Base-by-base conservation (phyloP, 2,113 vertebrate genomes). In the Noturus placidus region DNA sequence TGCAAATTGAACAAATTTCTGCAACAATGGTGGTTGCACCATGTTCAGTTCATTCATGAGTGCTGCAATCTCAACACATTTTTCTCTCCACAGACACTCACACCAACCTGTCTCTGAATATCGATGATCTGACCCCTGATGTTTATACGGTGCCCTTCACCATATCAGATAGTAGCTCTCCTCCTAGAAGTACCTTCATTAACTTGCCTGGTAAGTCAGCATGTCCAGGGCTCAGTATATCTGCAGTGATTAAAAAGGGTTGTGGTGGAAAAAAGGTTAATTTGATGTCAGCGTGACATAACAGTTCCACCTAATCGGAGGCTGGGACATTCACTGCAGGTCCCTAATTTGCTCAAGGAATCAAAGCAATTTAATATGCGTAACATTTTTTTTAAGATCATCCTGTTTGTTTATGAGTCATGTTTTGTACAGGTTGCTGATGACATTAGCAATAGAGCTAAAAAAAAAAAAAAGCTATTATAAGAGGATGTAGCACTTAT, bases 101-200 rank as follows among this genome's bases (percentile, higher is more conserved):
- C 59, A 96, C 94, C 79, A 96, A 94, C 91, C 94, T 97, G 84
- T 96, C 95, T 56, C 89, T 96, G 91, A 96, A 95, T 88, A 93
- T 95, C 69, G 93, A 93, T 0, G 94, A 96, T 93, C 91, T 97
- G 89, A 93, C 96, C 70, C 96, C 96, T 0, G 94, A 95, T 57
- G 92, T 97, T 67, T 93, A 96, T 70, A 85, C 91, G 1, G 93
- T 96, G 77, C 95, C 95, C 0, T 94, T 96, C 84, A 94, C 95
- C 89, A 96, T 97, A 89, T 95, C 94, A 63, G 94, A 94, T 91
- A 95, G 91, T 89, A 94, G 94, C 91, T 94, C 92, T 61, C 93
- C 94, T 63, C 92, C 94, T 70, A 93, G 90, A 86, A 96, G 90
- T 89, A 96, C 95, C 92, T 95, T 95, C 84, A 95, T 96, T 85